These are phyloP conservation scores for Mythimna vitellina DNA, from an alignment of 2,888 invertebrate species.

Conservation along the genomic window DNA sequence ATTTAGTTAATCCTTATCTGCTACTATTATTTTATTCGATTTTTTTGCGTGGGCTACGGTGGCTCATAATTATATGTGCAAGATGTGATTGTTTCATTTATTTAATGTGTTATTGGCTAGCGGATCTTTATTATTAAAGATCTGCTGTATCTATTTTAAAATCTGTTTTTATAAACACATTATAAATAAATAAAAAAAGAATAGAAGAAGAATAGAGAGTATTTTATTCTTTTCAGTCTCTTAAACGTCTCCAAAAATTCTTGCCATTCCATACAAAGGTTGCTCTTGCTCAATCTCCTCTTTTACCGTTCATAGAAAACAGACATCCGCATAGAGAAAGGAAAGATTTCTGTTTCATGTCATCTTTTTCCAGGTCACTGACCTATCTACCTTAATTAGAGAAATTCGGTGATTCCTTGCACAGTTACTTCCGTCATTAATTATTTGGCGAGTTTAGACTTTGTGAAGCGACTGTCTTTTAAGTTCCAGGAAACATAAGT, in stretches of 20 bases:
- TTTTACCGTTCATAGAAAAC: no score
- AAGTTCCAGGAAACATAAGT: not conserved
- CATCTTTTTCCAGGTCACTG: not conserved
- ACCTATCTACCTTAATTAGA: not conserved
- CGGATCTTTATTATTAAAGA: no score
- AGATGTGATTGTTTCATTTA: constrained; percentile 15
- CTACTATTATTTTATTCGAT: not conserved
- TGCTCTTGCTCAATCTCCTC: no score
- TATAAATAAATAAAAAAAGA: not conserved
- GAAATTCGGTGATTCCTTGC: not conserved
- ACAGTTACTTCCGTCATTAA: not conserved
- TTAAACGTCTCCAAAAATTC: no score
- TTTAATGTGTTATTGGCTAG: not conserved
- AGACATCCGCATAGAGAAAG: no score
- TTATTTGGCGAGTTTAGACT: constrained; percentile 20
- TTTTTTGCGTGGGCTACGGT: not conserved
- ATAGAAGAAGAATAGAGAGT: no score
- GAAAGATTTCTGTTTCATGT: constrained; percentile 5
- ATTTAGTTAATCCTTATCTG: constrained; percentile 1
- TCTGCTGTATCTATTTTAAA: no score
- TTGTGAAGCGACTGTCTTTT: not conserved
- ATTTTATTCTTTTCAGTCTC: no score
- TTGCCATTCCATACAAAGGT: no score
- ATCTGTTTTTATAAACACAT: constrained; percentile 1
- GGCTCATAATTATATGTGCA: constrained; percentile 1